Evolutionary conservation across 2,113 vertebrate genomes (phyloP).

Genomic region (Vanacampus margaritifer): DNA sequence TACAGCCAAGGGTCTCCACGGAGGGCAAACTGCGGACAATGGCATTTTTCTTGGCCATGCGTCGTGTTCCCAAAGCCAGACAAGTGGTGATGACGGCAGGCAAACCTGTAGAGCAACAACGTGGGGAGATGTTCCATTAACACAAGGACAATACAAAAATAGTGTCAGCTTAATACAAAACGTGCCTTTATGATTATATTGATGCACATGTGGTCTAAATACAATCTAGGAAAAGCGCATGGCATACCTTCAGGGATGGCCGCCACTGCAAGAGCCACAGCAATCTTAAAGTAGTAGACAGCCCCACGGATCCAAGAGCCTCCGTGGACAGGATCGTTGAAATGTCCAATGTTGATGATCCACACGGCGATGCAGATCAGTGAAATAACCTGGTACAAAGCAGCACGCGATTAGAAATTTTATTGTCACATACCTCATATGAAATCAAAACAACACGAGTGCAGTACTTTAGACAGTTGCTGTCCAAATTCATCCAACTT

Average conservation of each 20-base stretch:
- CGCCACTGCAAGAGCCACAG: constrained; percentile 93
- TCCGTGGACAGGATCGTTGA: constrained; percentile 94
- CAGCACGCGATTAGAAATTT: background rate
- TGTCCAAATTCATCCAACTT: constrained; percentile 97
- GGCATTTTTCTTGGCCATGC: constrained; percentile 98
- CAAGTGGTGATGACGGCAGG: constrained; percentile 98
- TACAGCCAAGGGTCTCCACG: constrained; percentile 95
- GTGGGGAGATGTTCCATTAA: background rate
- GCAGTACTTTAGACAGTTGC: constrained; percentile 85
- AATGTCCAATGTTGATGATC: constrained; percentile 98
- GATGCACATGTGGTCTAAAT: background rate
- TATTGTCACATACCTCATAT: background rate
- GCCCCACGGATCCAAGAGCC: constrained; percentile 98
- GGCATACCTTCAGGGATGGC: constrained; percentile 88
- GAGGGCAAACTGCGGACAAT: constrained; percentile 95
- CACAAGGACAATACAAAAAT: background rate
- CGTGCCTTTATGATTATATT: background rate
- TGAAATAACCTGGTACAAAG: constrained; percentile 85
- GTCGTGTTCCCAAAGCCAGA: constrained; percentile 90
- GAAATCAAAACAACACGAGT: background rate
- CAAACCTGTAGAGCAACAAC: constrained; percentile 60
- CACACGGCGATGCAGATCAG: constrained; percentile 98
- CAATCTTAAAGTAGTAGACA: constrained; percentile 99
- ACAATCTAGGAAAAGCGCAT: background rate
- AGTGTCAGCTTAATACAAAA: background rate